Percentiles rank a stretch among this genome's conserved stretches.
Evolutionary conservation across 2,113 vertebrate genomes (phyloP).

Genomic region (Zosterops japonicus): DNA sequence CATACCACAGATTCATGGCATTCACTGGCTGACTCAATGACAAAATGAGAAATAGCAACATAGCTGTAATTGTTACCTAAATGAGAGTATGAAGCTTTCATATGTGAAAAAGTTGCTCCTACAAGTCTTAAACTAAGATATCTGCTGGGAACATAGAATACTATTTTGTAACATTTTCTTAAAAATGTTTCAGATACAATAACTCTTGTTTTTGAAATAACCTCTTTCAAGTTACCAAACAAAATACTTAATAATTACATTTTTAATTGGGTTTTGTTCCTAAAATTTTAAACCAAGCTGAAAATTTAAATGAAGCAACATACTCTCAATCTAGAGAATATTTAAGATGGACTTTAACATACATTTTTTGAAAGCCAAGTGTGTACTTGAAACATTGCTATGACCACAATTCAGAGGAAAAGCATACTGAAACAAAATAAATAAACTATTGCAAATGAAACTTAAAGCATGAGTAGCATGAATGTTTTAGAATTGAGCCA

Average conservation of each 20-base stretch:
- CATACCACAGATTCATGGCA: conserved; percentile 35
- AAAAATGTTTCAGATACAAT: background rate
- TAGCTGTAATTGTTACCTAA: background rate
- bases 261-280: background rate
- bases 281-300: background rate
- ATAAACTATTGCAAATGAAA: background rate
- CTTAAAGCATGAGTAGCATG: background rate
- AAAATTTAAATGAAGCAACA: background rate
- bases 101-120: background rate
- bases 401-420: background rate
- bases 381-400: background rate
- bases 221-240: background rate
- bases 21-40: conserved; percentile 21
- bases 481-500: background rate
- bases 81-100: background rate
- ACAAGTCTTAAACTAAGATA: background rate
- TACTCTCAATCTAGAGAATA: background rate
- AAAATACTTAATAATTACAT: background rate
- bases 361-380: background rate
- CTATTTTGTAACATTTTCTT: background rate
- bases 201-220: background rate
- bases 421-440: background rate
- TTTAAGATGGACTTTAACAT: background rate
- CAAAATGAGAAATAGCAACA: conserved; percentile 28
- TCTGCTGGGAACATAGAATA: background rate